Conservation (phyloP, 2,113 vertebrate genomes). For the Tonatia bakeri region DNA sequence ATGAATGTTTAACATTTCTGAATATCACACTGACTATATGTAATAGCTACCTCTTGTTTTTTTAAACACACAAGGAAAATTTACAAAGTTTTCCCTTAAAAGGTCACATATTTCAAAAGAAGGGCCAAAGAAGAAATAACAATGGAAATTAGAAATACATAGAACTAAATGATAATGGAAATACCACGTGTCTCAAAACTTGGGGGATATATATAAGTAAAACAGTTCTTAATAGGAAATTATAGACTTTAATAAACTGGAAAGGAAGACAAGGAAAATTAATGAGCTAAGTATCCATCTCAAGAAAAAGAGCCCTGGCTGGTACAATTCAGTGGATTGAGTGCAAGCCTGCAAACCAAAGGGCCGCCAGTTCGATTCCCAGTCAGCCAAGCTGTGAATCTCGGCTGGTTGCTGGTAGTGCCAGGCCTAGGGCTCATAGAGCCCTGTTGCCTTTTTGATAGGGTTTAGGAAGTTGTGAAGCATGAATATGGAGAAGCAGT, state of each 20-base stretch:
- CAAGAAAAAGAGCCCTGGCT: not conserved
- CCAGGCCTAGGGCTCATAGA: no score
- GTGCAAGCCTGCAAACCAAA: no score
- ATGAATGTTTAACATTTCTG: not conserved
- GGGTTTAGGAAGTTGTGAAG: no score
- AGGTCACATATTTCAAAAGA: conserved; percentile 17
- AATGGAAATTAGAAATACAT: not conserved
- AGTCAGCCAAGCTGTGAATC: no score
- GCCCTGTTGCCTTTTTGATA: no score
- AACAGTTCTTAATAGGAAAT: not conserved
- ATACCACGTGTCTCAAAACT: not conserved
- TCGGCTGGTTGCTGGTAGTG: no score
- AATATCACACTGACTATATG: not conserved
- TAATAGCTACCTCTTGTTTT: not conserved
- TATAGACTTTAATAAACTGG: not conserved
- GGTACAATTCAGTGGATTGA: no score
- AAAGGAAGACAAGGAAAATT: not conserved
- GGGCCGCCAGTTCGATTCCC: no score
- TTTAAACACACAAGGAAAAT: not conserved
- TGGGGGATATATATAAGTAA: not conserved
- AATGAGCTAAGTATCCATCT: not conserved
- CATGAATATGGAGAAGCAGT: no score
- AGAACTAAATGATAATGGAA: not conserved
- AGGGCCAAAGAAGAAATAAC: not conserved
- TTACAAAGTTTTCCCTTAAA: not conserved